Evolutionary conservation across 2,888 invertebrate genomes (phyloP).

Genomic region (Acanthococcus lagerstroemiae): DNA sequence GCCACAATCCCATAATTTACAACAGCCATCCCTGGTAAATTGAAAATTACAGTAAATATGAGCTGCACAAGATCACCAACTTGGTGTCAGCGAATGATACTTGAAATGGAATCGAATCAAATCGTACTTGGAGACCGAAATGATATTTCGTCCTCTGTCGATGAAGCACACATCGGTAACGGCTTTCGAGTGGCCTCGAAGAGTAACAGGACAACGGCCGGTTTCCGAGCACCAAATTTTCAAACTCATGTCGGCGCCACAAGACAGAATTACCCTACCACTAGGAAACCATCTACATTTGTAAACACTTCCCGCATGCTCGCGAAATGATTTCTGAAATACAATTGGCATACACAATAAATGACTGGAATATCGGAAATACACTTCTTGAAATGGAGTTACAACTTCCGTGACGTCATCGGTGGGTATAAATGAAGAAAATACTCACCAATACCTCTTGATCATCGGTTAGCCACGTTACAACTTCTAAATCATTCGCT

Average conservation of each 20-base stretch:
- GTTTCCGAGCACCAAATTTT: conserved; percentile 61
- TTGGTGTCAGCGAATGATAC: neutral
- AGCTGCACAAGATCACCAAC: neutral
- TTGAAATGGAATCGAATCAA: conserved; percentile 2
- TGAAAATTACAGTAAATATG: neutral
- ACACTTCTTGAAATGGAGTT: no score
- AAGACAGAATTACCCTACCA: conserved; percentile 54
- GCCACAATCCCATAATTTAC: conserved; percentile 60
- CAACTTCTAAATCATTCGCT: conserved; percentile 4
- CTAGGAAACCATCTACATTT: conserved; percentile 60
- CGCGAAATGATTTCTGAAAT: conserved; percentile 46
- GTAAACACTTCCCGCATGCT: conserved; percentile 59
- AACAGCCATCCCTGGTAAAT: conserved; percentile 52
- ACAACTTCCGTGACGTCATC: no score
- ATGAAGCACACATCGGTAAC: conserved; percentile 53
- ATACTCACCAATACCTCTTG: conserved; percentile 4
- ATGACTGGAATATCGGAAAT: neutral
- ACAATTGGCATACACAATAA: neutral
- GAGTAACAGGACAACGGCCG: conserved; percentile 55
- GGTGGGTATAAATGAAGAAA: no score
- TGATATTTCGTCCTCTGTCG: conserved; percentile 57
- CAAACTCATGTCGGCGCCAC: conserved; percentile 57
- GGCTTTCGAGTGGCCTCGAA: conserved; percentile 56
- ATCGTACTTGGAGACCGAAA: conserved; percentile 55
- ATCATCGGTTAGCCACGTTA: conserved; percentile 3